These are phyloP conservation scores for Apolygus lucorum DNA, from an alignment of 1,140 invertebrate species.

Conservation along the genomic window DNA sequence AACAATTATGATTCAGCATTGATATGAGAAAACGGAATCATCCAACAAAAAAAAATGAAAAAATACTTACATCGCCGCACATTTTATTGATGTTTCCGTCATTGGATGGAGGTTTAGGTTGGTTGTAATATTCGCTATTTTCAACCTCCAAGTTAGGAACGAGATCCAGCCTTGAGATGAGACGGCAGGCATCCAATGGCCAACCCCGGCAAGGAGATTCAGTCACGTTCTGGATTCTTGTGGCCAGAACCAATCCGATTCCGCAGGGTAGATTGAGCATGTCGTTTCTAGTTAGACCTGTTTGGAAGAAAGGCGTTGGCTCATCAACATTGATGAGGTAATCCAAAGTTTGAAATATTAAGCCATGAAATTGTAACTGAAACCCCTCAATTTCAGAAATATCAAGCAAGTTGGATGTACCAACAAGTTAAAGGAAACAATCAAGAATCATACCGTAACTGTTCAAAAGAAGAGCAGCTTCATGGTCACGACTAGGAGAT, in stretches of 20 bases:
- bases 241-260: constrained; percentile 61
- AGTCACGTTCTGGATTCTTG: constrained; percentile 65
- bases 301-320: no score
- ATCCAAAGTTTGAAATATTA: no score
- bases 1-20: no score
- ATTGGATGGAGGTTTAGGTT: background rate
- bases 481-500: constrained; percentile 24
- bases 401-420: no score
- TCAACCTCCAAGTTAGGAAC: constrained; percentile 36
- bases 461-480: constrained; percentile 40
- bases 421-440: background rate
- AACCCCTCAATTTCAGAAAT: no score
- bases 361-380: no score
- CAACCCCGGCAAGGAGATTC: constrained; percentile 67
- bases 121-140: constrained; percentile 8
- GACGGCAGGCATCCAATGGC: constrained; percentile 61
- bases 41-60: no score
- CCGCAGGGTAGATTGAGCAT: constrained; percentile 66
- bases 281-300: no score
- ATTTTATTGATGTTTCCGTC: constrained; percentile 8
- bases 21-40: no score
- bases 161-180: constrained; percentile 73
- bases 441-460: constrained; percentile 2
- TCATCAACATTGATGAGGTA: no score
- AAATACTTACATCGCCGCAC: background rate